Evolutionary conservation across 1,140 invertebrate species (phyloP), one percentile per base, ranked within the genome.

Genomic region (Pygmarrhopalites habei): DNA sequence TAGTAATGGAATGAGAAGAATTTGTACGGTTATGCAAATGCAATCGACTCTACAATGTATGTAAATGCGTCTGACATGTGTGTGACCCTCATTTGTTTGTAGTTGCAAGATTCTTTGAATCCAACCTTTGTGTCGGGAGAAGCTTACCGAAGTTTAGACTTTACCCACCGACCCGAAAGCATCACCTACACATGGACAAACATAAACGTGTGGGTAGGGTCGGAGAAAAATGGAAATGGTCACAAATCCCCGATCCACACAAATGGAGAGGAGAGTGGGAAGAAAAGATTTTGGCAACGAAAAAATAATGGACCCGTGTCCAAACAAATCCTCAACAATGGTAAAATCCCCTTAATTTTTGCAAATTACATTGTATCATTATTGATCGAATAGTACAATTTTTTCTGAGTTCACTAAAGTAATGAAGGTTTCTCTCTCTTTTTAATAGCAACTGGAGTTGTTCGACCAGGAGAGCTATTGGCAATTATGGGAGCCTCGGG

Each of bases 281-380:
- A 35, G 58, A 65, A 60, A 76, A 79, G 47, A 1, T 65, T 46
- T 14, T 66, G 65, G 1, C 28, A n/a, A 0, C 12, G 53, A 29
- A 61, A 46, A n/a, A 44, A 60, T 15, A 62, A 62, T 41, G 49
- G 32, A 4, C 23, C 60, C 2, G 65, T 58, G 19, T 64, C 55
- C 21, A 68, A 68, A 53, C 67, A 86, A 72, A 79, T 87, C 32
- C 74, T 88, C 1, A 83, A 83, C 73, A 85, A 83, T 75, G 83
- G 83, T 47, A 47, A 47, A 19, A 19, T n/a, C 17, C 44, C 44
- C 5, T n/a, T 19, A 47, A 5, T n/a, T 19, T 19, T n/a, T 19
- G 4, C n/a, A 47, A 19, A 19, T 25, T 10, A 47, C 7, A 5
- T 19, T 47, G 7, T 25, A 47, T 10, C 19, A 19, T 25, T 47